Evolutionary conservation across 2,797 vertebrate genomes (phyloP), one percentile per base, ranked within the genome.

Genomic region (Sebastes goodei): DNA sequence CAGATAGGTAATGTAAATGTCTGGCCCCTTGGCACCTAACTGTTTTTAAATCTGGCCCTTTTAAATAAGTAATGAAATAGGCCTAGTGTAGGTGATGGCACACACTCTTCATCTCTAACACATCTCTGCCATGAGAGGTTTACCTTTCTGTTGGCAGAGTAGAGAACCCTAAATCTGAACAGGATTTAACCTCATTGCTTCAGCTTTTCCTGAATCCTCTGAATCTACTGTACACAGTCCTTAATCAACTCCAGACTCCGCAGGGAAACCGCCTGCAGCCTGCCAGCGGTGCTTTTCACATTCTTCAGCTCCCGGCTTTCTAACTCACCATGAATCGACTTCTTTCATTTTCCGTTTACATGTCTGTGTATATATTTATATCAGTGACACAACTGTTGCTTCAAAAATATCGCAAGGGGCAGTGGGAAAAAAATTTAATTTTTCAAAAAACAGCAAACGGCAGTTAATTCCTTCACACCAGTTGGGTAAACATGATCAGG

Each of bases 171-270:
- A 29, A 32, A 71, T 63, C 23, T 56, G 30, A 72, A 17, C 42
- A 2, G 9, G 25, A 59, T 69, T 84, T 71, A 74, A 81, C 57
- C 59, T 78, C 66, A 15, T 2, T 5, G 64, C n/a, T 10, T 61
- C 65, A 46, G 72, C 62, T 53, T 70, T 46, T 46, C 71, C 77
- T 30, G 62, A 84, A 74, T 82, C 81, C 80, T 38, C 27, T 71
- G 65, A 77, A 73, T 89, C 78, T n/a, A 61, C 78, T 17, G 59
- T 55, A 53, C 15, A 62, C 68, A 10, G 2, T 49, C 63, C 42
- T 72, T 85, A 81, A 91, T 87, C 62, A 81, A 52, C 33, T 61
- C 65, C 83, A 89, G 85, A 71, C 64, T 70, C 20, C 10, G 65
- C 35, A 53, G 76, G 56, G 71, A 78, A 75, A 53, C 83, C 23